Evolutionary conservation across 2,888 invertebrate species (phyloP), one percentile per base, ranked within the genome.

Genomic region (Galerucella calmariensis): DNA sequence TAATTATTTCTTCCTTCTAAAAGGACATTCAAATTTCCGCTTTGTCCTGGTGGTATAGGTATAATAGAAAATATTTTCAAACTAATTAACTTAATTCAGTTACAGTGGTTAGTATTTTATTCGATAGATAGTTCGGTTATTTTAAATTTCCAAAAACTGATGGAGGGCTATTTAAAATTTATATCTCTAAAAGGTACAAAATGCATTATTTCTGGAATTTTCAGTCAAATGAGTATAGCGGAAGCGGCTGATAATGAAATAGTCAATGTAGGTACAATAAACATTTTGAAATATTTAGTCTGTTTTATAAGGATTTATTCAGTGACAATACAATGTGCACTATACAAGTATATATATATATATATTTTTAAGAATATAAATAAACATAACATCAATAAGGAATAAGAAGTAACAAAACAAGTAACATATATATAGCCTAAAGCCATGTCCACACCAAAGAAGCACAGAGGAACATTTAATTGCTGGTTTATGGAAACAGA

Each of bases 1-100:
- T 73, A 66, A 76, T 69, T 69, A 73, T 76, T 76, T 75, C 77
- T 79, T 75, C 76, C 67, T 73, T 75, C 73, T 72, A 77, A 80
- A 80, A 77, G 79, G 82, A 83, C 82, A 84, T 78, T 73, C 80
- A 82, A 84, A 84, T 84, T 83, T 84, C 84, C 84, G 83, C 81
- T 83, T 82, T 80, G 20, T 56, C 16, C 20, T 56, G 2, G 20
- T 3, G 20, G 20, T 56, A 8, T 16, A 20, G 8, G 4, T 2
- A 20, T 16, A 56, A 56, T 56, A 9, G 20, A 56, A 56, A 56
- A 56, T 48, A 48, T 12, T 48, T 14, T 48, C 11, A 12, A 48
- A 2, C 5, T 11, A 48, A 12, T 48, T 48, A 14, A 12, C 48
- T 48, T 3, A 14, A 48, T 12, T 48, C 14, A 48, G 14, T 14